Conservation (phyloP, 2,113 vertebrate genomes). For the Phrynosoma platyrhinos region DNA sequence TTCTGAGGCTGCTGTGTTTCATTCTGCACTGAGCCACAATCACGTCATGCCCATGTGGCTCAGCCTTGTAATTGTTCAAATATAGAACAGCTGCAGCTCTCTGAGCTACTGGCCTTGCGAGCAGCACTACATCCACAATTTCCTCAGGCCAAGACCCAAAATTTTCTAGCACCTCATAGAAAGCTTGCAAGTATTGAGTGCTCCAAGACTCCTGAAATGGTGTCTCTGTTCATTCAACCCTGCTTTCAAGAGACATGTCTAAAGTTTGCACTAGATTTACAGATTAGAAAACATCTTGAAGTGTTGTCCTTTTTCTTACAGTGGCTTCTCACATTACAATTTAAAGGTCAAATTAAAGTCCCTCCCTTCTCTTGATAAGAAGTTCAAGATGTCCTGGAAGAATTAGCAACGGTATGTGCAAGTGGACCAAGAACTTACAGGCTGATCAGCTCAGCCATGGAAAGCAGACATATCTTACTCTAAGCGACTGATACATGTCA, state of each 20-base stretch:
- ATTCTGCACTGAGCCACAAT: not conserved
- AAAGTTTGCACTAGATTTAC: not conserved
- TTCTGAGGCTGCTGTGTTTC: conserved; percentile 27
- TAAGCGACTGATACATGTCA: not conserved
- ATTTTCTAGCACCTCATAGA: conserved; percentile 36
- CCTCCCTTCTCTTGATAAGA: conserved; percentile 1
- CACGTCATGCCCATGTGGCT: conserved; percentile 28
- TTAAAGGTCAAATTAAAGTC: not conserved
- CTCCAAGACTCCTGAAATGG: not conserved
- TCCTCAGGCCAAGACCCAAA: conserved; percentile 9
- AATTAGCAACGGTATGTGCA: not conserved
- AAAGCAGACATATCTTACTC: not conserved
- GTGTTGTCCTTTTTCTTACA: not conserved
- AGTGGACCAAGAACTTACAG: not conserved
- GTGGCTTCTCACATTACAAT: not conserved
- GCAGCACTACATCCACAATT: conserved; percentile 16
- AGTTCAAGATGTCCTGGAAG: not conserved
- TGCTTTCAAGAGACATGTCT: conserved; percentile 1
- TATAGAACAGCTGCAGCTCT: conserved; percentile 35
- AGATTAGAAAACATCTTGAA: not conserved
- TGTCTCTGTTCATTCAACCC: not conserved
- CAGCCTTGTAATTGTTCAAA: conserved; percentile 44
- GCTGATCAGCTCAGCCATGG: not conserved
- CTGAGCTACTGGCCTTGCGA: not conserved
- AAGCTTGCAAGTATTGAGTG: not conserved